A percentile compares a stretch with the other conserved stretches of the same genome.
phyloP scores from a whole-genome alignment of 2,113 vertebrate genomes.

The Vidua macroura region DNA sequence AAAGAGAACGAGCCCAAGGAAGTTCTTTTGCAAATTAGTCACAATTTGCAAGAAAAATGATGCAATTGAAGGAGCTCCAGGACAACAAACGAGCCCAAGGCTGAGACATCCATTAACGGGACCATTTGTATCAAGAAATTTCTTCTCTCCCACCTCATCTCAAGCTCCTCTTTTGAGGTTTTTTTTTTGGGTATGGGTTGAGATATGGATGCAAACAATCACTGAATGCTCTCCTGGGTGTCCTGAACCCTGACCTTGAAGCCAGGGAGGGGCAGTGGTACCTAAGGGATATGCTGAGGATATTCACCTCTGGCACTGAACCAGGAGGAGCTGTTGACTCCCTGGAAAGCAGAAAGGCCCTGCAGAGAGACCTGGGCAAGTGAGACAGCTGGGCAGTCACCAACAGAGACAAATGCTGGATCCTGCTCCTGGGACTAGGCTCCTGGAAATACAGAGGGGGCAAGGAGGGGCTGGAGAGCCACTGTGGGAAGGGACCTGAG shows the following conservation, averaged over 20 bases:
- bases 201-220: neutral
- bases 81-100: neutral
- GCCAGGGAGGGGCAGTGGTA: neutral
- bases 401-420: neutral
- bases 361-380: neutral
- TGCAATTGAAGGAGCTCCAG: slow-evolving; percentile 3
- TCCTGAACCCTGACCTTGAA: neutral
- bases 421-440: neutral
- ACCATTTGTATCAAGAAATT: neutral
- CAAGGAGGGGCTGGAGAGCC: neutral
- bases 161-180: neutral
- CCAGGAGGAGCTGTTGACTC: neutral
- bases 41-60: slow-evolving; percentile 59
- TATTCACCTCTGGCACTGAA: neutral
- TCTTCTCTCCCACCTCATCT: neutral
- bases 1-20: neutral
- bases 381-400: neutral
- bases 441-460: neutral
- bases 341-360: neutral
- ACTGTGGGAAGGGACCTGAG: neutral
- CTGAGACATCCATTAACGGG: neutral
- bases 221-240: neutral
- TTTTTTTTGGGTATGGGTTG: neutral
- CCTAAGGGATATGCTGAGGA: neutral
- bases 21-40: slow-evolving; percentile 51